Conservation (phyloP, 2,113 vertebrate genomes). For the Pachycephala philippinensis region DNA sequence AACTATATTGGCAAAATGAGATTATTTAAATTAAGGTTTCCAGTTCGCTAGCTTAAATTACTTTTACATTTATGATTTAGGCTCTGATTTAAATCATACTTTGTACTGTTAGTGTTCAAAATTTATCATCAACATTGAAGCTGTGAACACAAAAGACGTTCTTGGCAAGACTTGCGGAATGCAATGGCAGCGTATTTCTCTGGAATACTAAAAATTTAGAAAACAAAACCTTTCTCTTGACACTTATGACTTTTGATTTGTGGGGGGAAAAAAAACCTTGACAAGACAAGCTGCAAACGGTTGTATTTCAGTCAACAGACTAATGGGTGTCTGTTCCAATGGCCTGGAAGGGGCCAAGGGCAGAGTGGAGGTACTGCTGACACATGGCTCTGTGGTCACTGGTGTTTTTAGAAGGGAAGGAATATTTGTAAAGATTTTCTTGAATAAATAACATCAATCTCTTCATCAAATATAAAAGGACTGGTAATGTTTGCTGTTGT, state of each 20-base stretch:
- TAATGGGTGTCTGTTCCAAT: background rate
- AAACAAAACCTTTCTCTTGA: background rate
- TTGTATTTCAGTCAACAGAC: background rate
- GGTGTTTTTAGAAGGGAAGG: background rate
- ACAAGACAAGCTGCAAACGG: background rate
- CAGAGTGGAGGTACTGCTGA: background rate
- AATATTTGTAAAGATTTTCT: background rate
- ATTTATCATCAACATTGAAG: constrained; percentile 22
- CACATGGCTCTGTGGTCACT: accelerated
- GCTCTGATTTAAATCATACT: constrained; percentile 36
- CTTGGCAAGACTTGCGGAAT: background rate
- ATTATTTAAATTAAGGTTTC: constrained; percentile 39
- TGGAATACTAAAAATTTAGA: background rate
- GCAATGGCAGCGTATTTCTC: background rate
- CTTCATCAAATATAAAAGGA: background rate
- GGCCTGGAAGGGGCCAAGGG: background rate
- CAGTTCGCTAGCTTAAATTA: constrained; percentile 24
- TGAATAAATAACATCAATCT: background rate
- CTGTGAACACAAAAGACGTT: constrained; percentile 18
- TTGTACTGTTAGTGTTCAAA: constrained; percentile 11
- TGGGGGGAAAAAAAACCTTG: background rate
- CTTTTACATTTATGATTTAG: constrained; percentile 6
- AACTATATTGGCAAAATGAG: background rate
- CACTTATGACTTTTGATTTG: background rate
- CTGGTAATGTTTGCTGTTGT: background rate